Percentiles rank a stretch among this genome's conserved stretches.
Evolutionary conservation across 1,140 invertebrate species (phyloP).

Genomic region (Drosophila murphyi): DNA sequence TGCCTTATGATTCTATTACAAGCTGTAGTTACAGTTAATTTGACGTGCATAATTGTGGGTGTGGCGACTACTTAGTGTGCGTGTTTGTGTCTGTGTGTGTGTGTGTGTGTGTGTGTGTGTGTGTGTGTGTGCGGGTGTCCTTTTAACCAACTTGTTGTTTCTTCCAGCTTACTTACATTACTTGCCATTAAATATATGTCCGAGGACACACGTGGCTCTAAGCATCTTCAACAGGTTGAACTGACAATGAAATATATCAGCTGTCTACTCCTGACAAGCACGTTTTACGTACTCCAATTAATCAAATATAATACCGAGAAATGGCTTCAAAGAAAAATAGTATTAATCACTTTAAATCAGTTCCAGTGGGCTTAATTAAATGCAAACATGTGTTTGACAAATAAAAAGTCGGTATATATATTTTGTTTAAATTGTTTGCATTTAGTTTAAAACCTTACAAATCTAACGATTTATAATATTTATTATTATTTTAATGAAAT

Average conservation of each 20-base stretch:
- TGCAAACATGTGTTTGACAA: neutral
- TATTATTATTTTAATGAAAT: no score
- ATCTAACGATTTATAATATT: no score
- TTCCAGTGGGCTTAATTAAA: neutral
- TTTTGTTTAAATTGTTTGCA: no score
- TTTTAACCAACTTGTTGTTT: neutral
- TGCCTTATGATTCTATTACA: slow-evolving; percentile 28
- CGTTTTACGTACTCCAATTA: slow-evolving; percentile 28
- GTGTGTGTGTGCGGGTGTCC: neutral
- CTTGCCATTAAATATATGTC: slow-evolving; percentile 2
- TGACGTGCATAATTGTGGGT: slow-evolving; percentile 77
- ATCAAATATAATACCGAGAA: slow-evolving; percentile 14
- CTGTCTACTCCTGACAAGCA: slow-evolving; percentile 1
- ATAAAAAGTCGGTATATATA: no score
- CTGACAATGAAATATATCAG: slow-evolving; percentile 10
- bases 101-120: neutral
- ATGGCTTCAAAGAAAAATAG: neutral
- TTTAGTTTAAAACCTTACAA: no score
- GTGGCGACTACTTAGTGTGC: slow-evolving; percentile 26
- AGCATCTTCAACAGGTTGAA: slow-evolving; percentile 27
- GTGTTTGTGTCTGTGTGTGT: neutral
- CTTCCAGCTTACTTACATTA: slow-evolving; percentile 1
- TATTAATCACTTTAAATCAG: neutral
- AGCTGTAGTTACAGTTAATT: slow-evolving; percentile 30
- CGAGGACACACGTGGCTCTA: slow-evolving; percentile 15